Evolutionary conservation across 2,113 vertebrate genomes (phyloP).

Genomic region (Bubo bubo): DNA sequence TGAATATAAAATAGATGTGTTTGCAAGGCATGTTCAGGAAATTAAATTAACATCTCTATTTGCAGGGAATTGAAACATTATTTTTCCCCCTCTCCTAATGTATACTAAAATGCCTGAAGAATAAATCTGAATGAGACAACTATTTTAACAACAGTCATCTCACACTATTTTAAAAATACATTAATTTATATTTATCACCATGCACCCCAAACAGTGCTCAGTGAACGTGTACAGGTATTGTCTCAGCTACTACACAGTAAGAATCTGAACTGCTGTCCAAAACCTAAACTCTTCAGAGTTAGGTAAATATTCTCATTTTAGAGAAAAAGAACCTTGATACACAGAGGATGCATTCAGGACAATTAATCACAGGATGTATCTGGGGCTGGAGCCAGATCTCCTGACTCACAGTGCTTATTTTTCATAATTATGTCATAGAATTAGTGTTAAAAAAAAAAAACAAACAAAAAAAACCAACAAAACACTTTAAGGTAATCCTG

Average conservation of each 20-base stretch:
- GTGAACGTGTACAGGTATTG: not conserved
- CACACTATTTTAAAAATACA: not conserved
- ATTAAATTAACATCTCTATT: not conserved
- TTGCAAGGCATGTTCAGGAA: not conserved
- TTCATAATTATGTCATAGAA: not conserved
- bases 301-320: not conserved
- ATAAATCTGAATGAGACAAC: not conserved
- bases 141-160: not conserved
- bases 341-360: not conserved
- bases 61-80: not conserved
- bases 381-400: not conserved
- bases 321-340: not conserved
- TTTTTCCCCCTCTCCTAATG: not conserved
- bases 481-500: not conserved
- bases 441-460: not conserved
- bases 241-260: not conserved
- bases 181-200: not conserved
- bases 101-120: not conserved
- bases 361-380: not conserved
- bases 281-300: not conserved
- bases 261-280: not conserved
- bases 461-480: no score
- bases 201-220: not conserved
- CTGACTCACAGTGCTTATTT: not conserved
- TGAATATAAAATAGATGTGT: not conserved